phyloP scores from a whole-genome alignment of 2,113 vertebrate species.

The Strigops habroptila region DNA sequence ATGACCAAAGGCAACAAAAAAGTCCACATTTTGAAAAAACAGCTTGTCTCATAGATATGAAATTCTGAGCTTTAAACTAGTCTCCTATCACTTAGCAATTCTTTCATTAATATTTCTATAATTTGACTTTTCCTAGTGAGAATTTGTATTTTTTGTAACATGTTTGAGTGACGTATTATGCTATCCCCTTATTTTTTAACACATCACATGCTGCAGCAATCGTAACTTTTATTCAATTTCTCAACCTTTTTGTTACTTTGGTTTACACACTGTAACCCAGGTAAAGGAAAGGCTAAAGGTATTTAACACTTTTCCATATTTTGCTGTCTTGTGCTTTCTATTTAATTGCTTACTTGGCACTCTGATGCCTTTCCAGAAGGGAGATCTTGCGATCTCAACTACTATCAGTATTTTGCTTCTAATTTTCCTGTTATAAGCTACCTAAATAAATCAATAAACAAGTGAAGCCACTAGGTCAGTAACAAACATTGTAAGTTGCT shows the following conservation, averaged over 20 bases:
- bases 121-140: neutral
- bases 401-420: neutral
- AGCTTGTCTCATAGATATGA: neutral
- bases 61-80: neutral
- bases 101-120: neutral
- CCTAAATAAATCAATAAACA: neutral
- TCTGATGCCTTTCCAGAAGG: neutral
- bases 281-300: neutral
- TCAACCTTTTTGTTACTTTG: neutral
- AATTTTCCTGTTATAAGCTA: neutral
- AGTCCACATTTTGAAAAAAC: neutral
- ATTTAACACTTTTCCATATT: neutral
- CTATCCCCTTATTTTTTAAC: neutral
- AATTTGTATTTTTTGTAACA: neutral
- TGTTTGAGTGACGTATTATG: neutral
- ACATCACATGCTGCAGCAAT: accelerated
- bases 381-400: neutral
- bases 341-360: neutral
- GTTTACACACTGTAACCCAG: neutral
- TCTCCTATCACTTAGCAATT: neutral
- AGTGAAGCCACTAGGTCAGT: neutral
- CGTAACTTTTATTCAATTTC: neutral
- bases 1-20: neutral
- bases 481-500: neutral
- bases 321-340: neutral